Evolutionary conservation across 1,140 invertebrate species (phyloP).

Genomic region (Sycophila sp.): DNA sequence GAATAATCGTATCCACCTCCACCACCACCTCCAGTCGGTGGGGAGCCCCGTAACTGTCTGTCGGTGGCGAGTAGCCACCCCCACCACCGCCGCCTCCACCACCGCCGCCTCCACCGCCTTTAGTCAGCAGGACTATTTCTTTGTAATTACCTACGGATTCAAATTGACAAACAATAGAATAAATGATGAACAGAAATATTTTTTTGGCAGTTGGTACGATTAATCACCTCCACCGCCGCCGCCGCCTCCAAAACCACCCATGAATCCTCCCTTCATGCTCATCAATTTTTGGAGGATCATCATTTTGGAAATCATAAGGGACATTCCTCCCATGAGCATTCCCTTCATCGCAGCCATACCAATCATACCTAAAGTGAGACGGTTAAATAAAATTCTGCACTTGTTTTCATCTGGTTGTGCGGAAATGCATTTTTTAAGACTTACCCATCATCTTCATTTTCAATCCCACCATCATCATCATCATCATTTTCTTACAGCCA

Average conservation of each 20-base stretch:
- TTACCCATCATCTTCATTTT: conserved; percentile 72
- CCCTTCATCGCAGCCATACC: conserved; percentile 70
- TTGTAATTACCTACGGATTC: conserved; percentile 48
- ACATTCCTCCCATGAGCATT: conserved; percentile 70
- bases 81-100: conserved; percentile 39
- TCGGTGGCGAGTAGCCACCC: conserved; percentile 21
- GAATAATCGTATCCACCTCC: conserved; percentile 42
- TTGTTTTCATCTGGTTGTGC: too few relatives aligned
- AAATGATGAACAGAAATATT: conserved; percentile 10
- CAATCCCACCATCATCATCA: conserved; percentile 70
- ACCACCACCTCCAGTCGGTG: conserved; percentile 49
- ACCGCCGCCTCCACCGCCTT: conserved; percentile 46
- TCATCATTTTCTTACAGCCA: conserved; percentile 73
- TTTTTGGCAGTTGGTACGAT: not conserved
- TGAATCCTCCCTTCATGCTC: conserved; percentile 62
- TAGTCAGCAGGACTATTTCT: conserved; percentile 59
- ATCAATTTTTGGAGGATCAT: conserved; percentile 69
- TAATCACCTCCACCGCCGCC: conserved; percentile 47
- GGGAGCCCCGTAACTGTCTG: conserved; percentile 54
- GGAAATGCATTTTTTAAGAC: not conserved
- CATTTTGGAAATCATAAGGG: conserved; percentile 70
- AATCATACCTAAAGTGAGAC: conserved; percentile 65
- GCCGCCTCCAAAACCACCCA: conserved; percentile 54
- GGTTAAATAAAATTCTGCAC: conserved; percentile 26
- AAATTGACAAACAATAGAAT: not conserved